These are phyloP conservation scores for Myopa testacea DNA, from an alignment of 2,888 invertebrate species.

Conservation along the genomic window DNA sequence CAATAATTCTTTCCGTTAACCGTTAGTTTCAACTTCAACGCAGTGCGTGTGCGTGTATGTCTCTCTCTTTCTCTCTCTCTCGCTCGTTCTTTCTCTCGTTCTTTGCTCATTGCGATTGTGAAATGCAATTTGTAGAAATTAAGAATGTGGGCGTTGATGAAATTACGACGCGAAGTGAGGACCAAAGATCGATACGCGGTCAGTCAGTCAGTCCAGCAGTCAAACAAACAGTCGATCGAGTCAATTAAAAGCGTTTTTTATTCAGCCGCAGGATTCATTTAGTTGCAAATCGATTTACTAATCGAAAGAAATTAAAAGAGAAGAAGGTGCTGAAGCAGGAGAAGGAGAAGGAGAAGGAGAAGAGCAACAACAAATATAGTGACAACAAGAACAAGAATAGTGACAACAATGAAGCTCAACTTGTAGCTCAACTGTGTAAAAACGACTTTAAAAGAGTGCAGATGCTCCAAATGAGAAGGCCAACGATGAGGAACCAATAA, in stretches of 20 bases:
- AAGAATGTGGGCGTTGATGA: conserved; percentile 31
- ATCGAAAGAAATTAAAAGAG: background rate
- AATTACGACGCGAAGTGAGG: conserved; percentile 18
- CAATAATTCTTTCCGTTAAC: background rate
- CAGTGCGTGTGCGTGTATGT: background rate
- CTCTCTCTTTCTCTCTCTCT: background rate
- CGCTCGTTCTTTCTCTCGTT: background rate
- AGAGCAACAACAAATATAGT: background rate
- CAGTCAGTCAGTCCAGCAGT: background rate
- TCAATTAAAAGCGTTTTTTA: background rate
- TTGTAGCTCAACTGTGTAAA: conserved; percentile 20
- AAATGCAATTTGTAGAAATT: conserved; percentile 37
- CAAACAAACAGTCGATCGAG: no score
- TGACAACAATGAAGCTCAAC: conserved; percentile 29
- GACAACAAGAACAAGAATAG: background rate
- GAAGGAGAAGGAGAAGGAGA: background rate
- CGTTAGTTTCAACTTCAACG: background rate
- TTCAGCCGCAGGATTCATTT: background rate
- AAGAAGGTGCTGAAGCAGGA: background rate
- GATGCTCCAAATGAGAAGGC: conserved; percentile 41
- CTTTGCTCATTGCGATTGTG: background rate
- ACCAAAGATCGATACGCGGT: conserved; percentile 10
- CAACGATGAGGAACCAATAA: conserved; percentile 33
- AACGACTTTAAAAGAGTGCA: background rate
- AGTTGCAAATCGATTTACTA: background rate